Percentiles rank a stretch among this genome's conserved stretches.
phyloP scores from a whole-genome alignment of 2,113 vertebrate species.

The Spea bombifrons region DNA sequence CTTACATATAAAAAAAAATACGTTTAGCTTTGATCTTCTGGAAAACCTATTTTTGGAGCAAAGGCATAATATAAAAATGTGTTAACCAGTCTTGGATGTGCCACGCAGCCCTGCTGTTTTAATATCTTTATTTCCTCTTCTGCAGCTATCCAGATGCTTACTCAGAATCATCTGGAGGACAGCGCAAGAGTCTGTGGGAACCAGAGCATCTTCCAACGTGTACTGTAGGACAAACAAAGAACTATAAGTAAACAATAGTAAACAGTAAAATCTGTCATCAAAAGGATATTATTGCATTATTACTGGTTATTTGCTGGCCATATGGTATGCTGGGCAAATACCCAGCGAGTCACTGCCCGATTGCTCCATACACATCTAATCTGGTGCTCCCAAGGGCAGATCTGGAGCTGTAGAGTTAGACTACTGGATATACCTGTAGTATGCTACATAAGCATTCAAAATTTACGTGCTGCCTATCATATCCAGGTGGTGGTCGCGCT shows the following conservation, averaged over 20 bases:
- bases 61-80: slow-evolving; percentile 39
- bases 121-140: slow-evolving; percentile 21
- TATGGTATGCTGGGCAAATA: too few species aligned
- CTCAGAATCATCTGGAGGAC: slow-evolving; percentile 29
- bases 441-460: too few species aligned
- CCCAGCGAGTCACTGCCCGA: too few species aligned
- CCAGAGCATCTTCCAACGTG: background rate
- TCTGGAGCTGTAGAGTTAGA: too few species aligned
- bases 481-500: too few species aligned
- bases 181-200: slow-evolving; percentile 27
- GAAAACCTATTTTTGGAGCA: slow-evolving; percentile 23
- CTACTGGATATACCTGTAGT: too few species aligned
- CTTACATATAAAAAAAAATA: background rate
- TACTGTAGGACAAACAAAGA: background rate
- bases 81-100: slow-evolving; percentile 34
- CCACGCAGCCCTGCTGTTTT: slow-evolving; percentile 23
- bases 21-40: slow-evolving; percentile 19
- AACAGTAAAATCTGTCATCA: too few species aligned
- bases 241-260: background rate
- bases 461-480: too few species aligned
- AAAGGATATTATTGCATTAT: too few species aligned
- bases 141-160: slow-evolving; percentile 39
- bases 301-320: too few species aligned
- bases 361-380: too few species aligned
- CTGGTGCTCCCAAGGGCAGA: too few species aligned